Conservation (phyloP, 2,888 invertebrate species). For the Metacarcinus magister region DNA sequence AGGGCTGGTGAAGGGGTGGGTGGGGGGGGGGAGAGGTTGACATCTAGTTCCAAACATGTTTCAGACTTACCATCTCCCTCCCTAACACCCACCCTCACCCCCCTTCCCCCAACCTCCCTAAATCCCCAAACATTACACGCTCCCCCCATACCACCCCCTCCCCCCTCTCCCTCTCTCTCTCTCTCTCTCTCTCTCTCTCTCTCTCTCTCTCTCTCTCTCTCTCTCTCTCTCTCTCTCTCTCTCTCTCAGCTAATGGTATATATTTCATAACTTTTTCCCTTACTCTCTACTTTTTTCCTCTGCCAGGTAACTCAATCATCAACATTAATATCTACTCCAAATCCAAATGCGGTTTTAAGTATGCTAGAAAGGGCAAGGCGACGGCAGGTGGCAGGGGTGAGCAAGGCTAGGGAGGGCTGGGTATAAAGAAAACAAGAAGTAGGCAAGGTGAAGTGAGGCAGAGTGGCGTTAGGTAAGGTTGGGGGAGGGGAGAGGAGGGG, state of each 20-base stretch:
- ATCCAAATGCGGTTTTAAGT: neutral
- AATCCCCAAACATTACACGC: no score
- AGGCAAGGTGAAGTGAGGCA: neutral
- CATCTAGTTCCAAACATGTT: no score
- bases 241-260: neutral
- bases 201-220: neutral
- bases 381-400: neutral
- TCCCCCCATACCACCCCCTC: no score
- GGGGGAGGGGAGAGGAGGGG: neutral
- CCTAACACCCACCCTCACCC: no score
- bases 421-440: neutral
- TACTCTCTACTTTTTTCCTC: neutral
- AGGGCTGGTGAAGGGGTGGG: no score
- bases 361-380: neutral
- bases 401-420: neutral
- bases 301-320: neutral
- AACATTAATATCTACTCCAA: neutral
- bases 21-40: no score
- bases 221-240: neutral
- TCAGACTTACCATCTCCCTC: no score
- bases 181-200: neutral
- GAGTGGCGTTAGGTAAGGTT: neutral
- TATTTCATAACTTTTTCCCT: neutral
- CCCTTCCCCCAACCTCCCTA: no score
- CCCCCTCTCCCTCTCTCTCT: neutral